Evolutionary conservation across 1,140 invertebrate species (phyloP), one percentile per base, ranked within the genome.

Genomic region (Amyelois transitella): DNA sequence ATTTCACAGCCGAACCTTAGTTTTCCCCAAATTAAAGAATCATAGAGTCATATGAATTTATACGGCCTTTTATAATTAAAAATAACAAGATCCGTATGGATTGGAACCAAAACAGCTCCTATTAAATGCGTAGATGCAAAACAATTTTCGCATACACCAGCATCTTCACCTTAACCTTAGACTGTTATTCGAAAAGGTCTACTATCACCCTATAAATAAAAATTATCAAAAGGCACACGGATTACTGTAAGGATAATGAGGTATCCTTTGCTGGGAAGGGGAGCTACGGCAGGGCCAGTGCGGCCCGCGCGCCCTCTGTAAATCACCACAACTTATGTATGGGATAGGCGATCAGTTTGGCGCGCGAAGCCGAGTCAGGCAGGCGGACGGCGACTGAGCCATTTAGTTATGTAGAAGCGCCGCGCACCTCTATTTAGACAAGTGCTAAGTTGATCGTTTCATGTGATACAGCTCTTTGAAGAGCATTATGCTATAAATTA

Each of bases 371-470:
- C 78, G 68, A 55, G 57, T 43, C 18, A 43, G 45, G 21, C 55
- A 64, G 55, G 72, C 71, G 81, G 70, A 60, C 43, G 43, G 49
- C 19, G 52, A 50, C 25, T 53, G 44, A 22, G 22, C 45, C 44
- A 50, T 56, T 65, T 63, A 75, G 74, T 77, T 63, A 72, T 76
- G 74, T 76, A 67, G 62, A 61, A 64, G 61, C 12, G 32, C 32
- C 32, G 32, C 65, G 53, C 61, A 57, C 60, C 61, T 55, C 76
- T 81, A 73, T 81, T 84, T 83, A 73, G 74, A 87, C 81, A 87
- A 87, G 81, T 86, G 81, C 77, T 81, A 84, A 85, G 76, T 87
- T 85, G 81, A 82, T 85, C 82, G 81, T 83, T 85, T 81, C 69
- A 80, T 83, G 76, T 76, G 78, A 83, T 82, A 82, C 70, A 77